Conservation (phyloP, 1,140 invertebrate species). For the Drosophila malerkotliana region DNA sequence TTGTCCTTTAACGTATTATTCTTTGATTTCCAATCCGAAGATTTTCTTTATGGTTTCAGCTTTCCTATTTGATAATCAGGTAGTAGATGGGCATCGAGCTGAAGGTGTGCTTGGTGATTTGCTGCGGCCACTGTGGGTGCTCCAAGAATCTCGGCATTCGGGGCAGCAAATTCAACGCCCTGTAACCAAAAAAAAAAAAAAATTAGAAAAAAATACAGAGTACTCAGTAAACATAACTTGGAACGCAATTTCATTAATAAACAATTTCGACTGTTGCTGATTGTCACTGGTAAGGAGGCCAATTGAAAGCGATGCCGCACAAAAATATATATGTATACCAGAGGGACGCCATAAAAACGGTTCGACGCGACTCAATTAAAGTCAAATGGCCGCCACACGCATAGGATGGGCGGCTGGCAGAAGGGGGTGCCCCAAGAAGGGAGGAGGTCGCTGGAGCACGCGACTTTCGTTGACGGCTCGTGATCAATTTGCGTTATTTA, state of each 20-base stretch:
- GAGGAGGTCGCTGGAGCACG: slow-evolving; percentile 39
- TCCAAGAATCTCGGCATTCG: slow-evolving; percentile 78
- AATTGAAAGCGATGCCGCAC: slow-evolving; percentile 51
- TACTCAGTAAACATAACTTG: slow-evolving; percentile 8
- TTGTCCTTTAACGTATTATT: slow-evolving; percentile 7
- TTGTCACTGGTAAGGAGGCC: slow-evolving; percentile 38
- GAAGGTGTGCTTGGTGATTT: slow-evolving; percentile 30
- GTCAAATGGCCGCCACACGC: slow-evolving; percentile 69
- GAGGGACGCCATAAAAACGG: slow-evolving; percentile 63
- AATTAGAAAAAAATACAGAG: background rate
- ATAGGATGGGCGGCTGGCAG: slow-evolving; percentile 18
- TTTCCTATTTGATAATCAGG: slow-evolving; percentile 68
- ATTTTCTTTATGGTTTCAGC: background rate
- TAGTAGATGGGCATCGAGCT: slow-evolving; percentile 57
- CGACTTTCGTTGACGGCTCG: slow-evolving; percentile 61
- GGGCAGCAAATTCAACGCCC: slow-evolving; percentile 42
- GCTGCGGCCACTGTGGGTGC: slow-evolving; percentile 64
- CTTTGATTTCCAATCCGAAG: slow-evolving; percentile 17
- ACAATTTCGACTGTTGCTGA: slow-evolving; percentile 43
- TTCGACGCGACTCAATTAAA: slow-evolving; percentile 75
- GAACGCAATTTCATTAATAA: slow-evolving; percentile 73
- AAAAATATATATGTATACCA: slow-evolving; percentile 9
- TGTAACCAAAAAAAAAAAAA: slow-evolving; percentile 7
- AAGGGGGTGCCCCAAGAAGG: background rate
- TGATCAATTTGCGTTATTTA: slow-evolving; percentile 64